phyloP scores from a whole-genome alignment of 2,113 vertebrate genomes.

The Heterocephalus glaber region DNA sequence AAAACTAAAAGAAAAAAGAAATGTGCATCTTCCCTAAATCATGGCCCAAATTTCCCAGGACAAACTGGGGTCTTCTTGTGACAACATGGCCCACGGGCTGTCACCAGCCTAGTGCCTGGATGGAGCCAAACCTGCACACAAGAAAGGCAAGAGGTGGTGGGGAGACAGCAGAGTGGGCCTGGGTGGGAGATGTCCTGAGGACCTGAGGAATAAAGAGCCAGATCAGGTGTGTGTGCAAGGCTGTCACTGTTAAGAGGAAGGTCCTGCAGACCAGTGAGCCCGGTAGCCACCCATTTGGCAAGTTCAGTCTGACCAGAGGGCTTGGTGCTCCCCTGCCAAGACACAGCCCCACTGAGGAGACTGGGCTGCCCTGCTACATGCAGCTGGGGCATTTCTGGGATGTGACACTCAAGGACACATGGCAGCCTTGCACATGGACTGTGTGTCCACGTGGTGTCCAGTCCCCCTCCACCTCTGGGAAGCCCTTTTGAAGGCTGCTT shows the following conservation, averaged over 20 bases:
- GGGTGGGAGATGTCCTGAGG: background rate
- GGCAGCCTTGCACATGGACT: background rate
- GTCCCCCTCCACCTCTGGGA: background rate
- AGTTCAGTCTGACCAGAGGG: background rate
- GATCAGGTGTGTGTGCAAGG: background rate
- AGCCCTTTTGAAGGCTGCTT: background rate
- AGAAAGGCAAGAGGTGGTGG: background rate
- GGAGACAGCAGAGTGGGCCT: background rate
- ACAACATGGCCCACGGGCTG: fast-evolving
- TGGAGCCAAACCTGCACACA: background rate
- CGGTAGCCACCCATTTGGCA: background rate
- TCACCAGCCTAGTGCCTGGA: background rate
- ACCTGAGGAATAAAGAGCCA: background rate
- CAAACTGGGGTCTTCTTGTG: background rate
- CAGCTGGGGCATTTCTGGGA: background rate
- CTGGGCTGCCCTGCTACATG: background rate
- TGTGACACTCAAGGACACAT: background rate
- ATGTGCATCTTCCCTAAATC: background rate
- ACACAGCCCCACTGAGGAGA: background rate
- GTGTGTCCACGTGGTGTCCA: fast-evolving
- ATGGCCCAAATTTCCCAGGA: background rate
- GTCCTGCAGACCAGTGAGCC: background rate
- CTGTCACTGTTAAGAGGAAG: background rate
- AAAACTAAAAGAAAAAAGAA: background rate
- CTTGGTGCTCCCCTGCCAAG: background rate